phyloP scores from a whole-genome alignment of 2,888 invertebrate species.

The Microctonus aethiopoides region DNA sequence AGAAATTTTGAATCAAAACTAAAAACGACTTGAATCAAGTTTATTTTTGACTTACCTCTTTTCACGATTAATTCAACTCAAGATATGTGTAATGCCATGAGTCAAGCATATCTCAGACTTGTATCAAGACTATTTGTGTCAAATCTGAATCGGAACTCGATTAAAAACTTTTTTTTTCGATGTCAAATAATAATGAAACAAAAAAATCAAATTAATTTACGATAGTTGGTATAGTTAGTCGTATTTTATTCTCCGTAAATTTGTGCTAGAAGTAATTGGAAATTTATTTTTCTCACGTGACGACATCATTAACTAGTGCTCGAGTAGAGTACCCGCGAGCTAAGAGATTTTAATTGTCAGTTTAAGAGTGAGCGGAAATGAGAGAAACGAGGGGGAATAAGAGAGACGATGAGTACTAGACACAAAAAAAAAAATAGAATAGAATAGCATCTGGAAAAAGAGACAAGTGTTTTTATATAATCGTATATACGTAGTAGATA shows the following conservation, averaged over 20 bases:
- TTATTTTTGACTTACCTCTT: too few species aligned
- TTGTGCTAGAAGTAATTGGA: constrained; percentile 19
- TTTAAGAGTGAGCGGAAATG: neutral
- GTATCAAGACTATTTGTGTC: too few species aligned
- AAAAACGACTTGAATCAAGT: too few species aligned
- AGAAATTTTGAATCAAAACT: too few species aligned
- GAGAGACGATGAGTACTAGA: neutral
- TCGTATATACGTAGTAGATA: neutral
- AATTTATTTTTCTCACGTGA: constrained; percentile 1
- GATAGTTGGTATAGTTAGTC: neutral
- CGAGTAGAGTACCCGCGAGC: neutral
- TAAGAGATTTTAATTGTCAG: constrained; percentile 17
- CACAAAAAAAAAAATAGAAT: neutral
- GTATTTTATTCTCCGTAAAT: neutral
- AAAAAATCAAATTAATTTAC: neutral
- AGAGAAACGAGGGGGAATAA: neutral
- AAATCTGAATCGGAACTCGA: too few species aligned
- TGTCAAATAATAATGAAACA: neutral
- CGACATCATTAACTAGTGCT: constrained; percentile 10
- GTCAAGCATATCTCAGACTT: too few species aligned
- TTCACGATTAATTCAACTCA: too few species aligned
- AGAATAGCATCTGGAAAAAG: neutral
- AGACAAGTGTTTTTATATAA: neutral
- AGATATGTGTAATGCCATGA: too few species aligned
- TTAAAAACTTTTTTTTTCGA: too few species aligned